Evolutionary conservation across 2,113 vertebrate genomes (phyloP), one percentile per base, ranked within the genome.

Genomic region (Stegastes partitus): DNA sequence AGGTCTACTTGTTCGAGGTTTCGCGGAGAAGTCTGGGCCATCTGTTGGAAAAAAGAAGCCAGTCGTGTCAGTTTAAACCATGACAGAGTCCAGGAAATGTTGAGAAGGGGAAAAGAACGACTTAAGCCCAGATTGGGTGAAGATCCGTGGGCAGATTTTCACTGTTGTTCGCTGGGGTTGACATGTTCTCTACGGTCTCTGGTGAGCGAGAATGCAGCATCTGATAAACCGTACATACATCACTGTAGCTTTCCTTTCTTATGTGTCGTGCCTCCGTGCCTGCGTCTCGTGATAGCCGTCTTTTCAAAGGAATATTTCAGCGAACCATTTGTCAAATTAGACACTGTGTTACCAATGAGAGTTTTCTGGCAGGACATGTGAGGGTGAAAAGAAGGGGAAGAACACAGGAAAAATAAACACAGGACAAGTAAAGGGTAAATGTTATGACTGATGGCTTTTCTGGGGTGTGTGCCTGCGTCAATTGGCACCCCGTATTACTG

Each of bases 371-470:
- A 79, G 26, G 55, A 66, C 78, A 82, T 75, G 44, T 50, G 61
- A 84, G 71, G 71, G 44, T 58, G 81, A 75, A 74, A 77, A 47
- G 47, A 77, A 55, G 63, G 37, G 53, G 69, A 66, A 74, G 51
- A 75, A 68, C 53, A 31, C 47, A 54, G 37, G 61, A 64, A 86
- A 73, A 84, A 84, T 79, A 87, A 90, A 92, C 77, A 78, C 44
- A 74, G 70, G 31, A 75, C 57, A 79, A 78, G 73, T 75, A 42
- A 50, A 72, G 63, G 64, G 56, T 89, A 87, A 91, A 79, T 92
- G 91, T 93, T 93, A 90, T 94, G 91, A 93, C 84, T 84, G 78
- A 83, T 85, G 77, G 79, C 63, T 89, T 84, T n/a, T 85, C 51
- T 49, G 69, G 76, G 68, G 68, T 90, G 85, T 73, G 68, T 67